These are phyloP conservation scores for Lophius americanus DNA, from an alignment of 2,797 vertebrate genomes.

Conservation along the genomic window DNA sequence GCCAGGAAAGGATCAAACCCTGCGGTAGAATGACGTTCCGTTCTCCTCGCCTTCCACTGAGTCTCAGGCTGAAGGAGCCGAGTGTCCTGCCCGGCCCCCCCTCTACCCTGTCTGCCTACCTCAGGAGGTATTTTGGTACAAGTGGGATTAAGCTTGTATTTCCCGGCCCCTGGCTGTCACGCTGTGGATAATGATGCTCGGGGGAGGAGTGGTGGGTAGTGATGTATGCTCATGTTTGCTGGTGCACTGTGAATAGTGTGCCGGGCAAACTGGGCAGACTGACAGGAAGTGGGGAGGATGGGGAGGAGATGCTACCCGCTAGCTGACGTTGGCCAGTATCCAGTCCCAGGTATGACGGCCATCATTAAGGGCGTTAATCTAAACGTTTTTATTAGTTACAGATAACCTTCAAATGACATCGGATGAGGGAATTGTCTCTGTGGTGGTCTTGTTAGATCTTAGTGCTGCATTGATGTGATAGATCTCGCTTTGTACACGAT, in stretches of 20 bases:
- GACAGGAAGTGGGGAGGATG: constrained; percentile 5
- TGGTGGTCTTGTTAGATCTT: too few species aligned
- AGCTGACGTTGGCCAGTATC: constrained; percentile 16
- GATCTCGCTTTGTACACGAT: too few species aligned
- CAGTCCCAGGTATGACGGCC: constrained; percentile 2
- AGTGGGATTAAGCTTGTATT: constrained; percentile 75
- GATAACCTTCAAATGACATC: too few species aligned
- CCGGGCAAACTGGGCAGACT: constrained; percentile 20
- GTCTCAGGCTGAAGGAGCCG: constrained; percentile 26
- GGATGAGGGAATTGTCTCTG: too few species aligned
- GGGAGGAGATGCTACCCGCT: not conserved
- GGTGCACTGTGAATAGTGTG: constrained; percentile 57
- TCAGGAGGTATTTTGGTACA: constrained; percentile 70
- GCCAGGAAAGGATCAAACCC: constrained; percentile 49
- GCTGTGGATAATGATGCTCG: constrained; percentile 68
- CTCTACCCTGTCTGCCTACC: constrained; percentile 51
- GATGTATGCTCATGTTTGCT: constrained; percentile 61
- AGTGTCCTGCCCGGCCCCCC: constrained; percentile 42
- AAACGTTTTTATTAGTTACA: too few species aligned
- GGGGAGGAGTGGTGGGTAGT: constrained; percentile 58
- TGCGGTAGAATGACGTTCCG: constrained; percentile 1
- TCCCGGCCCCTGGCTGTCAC: constrained; percentile 70
- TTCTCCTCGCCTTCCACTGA: constrained; percentile 8
- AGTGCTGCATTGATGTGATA: too few species aligned
- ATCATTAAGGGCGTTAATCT: too few species aligned